A percentile compares a stretch with the other conserved stretches of the same genome.
phyloP scores from a whole-genome alignment of 2,797 vertebrate species.

The Orestias chungarensis region DNA sequence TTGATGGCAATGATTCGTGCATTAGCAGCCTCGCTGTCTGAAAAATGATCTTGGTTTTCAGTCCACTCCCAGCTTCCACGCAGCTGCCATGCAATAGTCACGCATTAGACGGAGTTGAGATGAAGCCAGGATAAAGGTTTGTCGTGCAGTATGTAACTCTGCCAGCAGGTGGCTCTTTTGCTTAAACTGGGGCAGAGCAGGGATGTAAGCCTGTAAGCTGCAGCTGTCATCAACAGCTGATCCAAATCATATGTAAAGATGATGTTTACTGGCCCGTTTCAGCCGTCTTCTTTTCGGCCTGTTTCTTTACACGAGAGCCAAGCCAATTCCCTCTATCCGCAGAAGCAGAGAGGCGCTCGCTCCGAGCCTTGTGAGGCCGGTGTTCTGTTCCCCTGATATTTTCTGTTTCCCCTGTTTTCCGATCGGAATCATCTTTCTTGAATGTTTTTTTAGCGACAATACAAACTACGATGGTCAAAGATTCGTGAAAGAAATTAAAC shows the following conservation, averaged over 20 bases:
- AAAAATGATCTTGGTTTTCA: conserved; percentile 16
- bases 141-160: conserved; percentile 14
- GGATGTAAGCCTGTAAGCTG: conserved; percentile 24
- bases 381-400: too few species aligned
- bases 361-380: conserved; percentile 25
- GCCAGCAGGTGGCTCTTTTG: conserved; percentile 36
- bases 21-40: conserved; percentile 33
- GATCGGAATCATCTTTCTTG: too few species aligned
- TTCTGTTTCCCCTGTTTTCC: too few species aligned
- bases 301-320: conserved; percentile 53
- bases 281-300: conserved; percentile 13
- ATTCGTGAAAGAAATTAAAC: too few species aligned
- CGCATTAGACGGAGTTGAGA: conserved; percentile 1
- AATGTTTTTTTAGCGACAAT: too few species aligned
- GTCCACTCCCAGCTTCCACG: conserved; percentile 7
- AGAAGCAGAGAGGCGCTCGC: conserved; percentile 26
- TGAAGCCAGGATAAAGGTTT: background rate
- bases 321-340: conserved; percentile 42
- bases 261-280: conserved; percentile 47
- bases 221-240: conserved; percentile 45
- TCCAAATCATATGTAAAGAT: conserved; percentile 47
- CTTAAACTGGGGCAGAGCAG: conserved; percentile 4
- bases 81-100: conserved; percentile 1
- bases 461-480: too few species aligned
- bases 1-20: conserved; percentile 25